Evolutionary conservation across 2,113 vertebrate species (phyloP).

Genomic region (Xiphophorus maculatus): DNA sequence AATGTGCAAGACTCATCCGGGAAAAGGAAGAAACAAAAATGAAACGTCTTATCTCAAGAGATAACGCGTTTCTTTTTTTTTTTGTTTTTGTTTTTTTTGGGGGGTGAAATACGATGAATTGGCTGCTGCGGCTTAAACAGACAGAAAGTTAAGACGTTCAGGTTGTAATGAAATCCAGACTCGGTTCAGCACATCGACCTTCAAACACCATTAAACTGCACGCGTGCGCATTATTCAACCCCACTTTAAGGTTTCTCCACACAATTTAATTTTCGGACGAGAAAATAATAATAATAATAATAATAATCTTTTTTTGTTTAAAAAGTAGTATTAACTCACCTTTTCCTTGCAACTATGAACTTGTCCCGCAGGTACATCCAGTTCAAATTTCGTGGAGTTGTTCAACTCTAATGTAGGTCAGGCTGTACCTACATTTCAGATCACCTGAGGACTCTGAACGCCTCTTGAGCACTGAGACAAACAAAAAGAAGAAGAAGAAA

Average conservation of each 20-base stretch:
- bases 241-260: neutral
- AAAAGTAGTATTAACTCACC: slow-evolving; percentile 20
- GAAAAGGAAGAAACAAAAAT: neutral
- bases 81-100: neutral
- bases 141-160: neutral
- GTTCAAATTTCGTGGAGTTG: neutral
- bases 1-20: neutral
- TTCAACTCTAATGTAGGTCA: neutral
- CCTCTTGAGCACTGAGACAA: neutral
- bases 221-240: neutral
- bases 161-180: slow-evolving; percentile 26
- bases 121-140: neutral
- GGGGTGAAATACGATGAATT: neutral
- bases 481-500: neutral
- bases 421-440: slow-evolving; percentile 20
- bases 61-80: neutral
- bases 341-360: slow-evolving; percentile 3
- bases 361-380: slow-evolving; percentile 37
- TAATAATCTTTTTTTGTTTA: too few relatives aligned
- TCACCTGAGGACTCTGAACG: slow-evolving; percentile 3
- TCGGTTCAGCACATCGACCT: neutral
- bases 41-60: neutral
- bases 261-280: neutral
- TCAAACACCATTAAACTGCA: neutral
- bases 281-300: neutral